Conservation (phyloP, 1,140 invertebrate genomes). For the Saccostrea echinata region DNA sequence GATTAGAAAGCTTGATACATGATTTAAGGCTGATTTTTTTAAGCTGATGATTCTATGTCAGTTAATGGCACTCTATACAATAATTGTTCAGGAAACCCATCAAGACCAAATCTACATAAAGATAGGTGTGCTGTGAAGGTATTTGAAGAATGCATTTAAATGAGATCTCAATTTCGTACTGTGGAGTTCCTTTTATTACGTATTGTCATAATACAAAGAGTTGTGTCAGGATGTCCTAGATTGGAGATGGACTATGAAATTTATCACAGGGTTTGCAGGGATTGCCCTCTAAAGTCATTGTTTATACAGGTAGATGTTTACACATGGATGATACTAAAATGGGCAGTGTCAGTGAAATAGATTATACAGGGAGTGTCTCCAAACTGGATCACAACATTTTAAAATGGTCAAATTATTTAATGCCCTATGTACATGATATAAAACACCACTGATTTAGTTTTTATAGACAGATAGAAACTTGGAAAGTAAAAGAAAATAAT, state of each 20-base stretch:
- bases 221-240: background rate
- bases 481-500: background rate
- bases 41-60: background rate
- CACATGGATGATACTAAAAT: slow-evolving; percentile 8
- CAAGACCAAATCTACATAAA: background rate
- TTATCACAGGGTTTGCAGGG: background rate
- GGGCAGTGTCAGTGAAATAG: background rate
- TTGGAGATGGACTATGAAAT: slow-evolving; percentile 21
- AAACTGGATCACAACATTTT: background rate
- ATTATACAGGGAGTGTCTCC: slow-evolving; percentile 19
- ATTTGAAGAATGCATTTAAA: slow-evolving; percentile 16
- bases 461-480: background rate
- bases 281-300: slow-evolving; percentile 4
- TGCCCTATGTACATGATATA: background rate
- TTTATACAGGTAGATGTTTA: background rate
- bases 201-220: background rate
- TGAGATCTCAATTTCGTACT: background rate
- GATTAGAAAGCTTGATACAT: background rate
- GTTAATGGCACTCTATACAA: background rate
- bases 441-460: background rate
- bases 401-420: background rate
- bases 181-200: background rate
- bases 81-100: background rate
- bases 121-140: slow-evolving; percentile 1
- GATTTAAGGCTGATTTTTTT: background rate